phyloP scores from a whole-genome alignment of 2,888 invertebrate genomes.

The Drosophila fungiperda region DNA sequence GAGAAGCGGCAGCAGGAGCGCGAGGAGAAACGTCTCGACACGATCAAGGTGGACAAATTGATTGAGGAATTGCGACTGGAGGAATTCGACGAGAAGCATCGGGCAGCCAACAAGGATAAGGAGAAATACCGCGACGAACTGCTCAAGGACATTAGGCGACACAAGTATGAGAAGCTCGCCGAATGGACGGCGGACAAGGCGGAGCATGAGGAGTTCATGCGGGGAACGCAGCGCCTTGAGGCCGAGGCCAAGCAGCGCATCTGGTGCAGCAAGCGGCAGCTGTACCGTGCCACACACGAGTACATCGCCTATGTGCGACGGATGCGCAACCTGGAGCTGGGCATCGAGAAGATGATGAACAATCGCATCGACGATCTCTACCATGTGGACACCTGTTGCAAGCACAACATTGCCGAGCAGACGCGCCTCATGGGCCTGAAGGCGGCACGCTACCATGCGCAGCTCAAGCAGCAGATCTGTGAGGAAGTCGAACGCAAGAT shows the following conservation, averaged over 20 bases:
- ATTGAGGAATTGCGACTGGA: conserved; percentile 67
- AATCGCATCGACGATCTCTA: conserved; percentile 72
- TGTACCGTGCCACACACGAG: conserved; percentile 69
- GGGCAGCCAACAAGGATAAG: conserved; percentile 13
- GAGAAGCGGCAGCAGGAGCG: conserved; percentile 45
- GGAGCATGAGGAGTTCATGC: conserved; percentile 70
- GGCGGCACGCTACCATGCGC: conserved; percentile 69
- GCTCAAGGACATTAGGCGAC: conserved; percentile 61
- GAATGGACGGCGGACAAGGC: conserved; percentile 55
- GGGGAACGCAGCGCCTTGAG: conserved; percentile 69
- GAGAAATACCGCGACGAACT: conserved; percentile 70
- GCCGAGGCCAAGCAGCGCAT: conserved; percentile 55
- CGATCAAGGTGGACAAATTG: conserved; percentile 48
- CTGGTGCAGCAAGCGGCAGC: conserved; percentile 49
- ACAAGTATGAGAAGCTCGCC: conserved; percentile 36
- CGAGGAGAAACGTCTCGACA: conserved; percentile 61
- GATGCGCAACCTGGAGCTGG: conserved; percentile 69
- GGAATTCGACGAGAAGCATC: conserved; percentile 58
- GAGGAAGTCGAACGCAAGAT: conserved; percentile 73
- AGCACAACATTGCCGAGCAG: conserved; percentile 60
- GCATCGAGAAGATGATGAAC: conserved; percentile 67
- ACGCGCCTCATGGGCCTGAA: conserved; percentile 61
- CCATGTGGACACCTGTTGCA: conserved; percentile 74
- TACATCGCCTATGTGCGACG: conserved; percentile 76
- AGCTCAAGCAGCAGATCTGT: conserved; percentile 76